Percentiles rank a stretch among this genome's conserved stretches.
These are phyloP conservation scores for Corythaeola cristata DNA, from an alignment of 2,113 vertebrate genomes.

Conservation along the genomic window DNA sequence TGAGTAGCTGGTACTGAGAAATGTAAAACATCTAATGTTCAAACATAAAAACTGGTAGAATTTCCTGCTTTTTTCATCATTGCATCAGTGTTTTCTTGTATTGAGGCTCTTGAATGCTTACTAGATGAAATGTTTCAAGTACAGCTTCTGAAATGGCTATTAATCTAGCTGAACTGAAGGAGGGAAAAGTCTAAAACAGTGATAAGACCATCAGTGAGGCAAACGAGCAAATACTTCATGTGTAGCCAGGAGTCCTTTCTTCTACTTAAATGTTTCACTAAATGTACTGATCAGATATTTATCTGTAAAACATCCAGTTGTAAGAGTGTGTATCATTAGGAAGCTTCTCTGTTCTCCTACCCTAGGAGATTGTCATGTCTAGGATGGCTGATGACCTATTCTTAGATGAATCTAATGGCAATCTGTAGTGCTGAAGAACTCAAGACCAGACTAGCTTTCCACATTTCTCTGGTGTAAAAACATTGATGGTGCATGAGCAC, in stretches of 20 bases:
- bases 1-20: neutral
- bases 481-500: neutral
- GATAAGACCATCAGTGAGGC: neutral
- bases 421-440: neutral
- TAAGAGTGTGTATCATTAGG: neutral
- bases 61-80: neutral
- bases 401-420: neutral
- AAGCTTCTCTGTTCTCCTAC: neutral
- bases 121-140: neutral
- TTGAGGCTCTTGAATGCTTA: neutral
- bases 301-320: neutral
- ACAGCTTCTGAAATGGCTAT: neutral
- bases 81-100: neutral
- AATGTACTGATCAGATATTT: neutral
- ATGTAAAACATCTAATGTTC: neutral
- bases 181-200: neutral
- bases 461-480: neutral
- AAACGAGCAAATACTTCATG: neutral
- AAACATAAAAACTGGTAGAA: neutral
- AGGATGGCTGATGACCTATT: neutral
- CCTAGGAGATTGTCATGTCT: neutral
- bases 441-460: neutral
- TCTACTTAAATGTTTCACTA: neutral
- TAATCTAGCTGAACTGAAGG: neutral
- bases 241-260: neutral